phyloP scores from a whole-genome alignment of 1,140 invertebrate genomes.

The Tetragnatha versicolor region DNA sequence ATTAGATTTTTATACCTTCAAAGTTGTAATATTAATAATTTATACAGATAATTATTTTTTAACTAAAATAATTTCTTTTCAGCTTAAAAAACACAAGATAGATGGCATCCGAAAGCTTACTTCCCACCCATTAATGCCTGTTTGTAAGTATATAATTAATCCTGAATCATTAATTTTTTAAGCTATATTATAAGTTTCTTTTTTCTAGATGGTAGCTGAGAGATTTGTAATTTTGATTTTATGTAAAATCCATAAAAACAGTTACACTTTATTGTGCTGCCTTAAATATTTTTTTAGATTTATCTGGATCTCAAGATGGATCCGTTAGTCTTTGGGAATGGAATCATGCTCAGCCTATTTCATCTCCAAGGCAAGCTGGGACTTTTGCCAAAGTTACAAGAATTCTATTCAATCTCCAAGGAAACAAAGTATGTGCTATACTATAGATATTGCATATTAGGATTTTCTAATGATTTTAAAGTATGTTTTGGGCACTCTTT shows the following conservation, averaged over 20 bases:
- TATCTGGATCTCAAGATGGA: slow-evolving; percentile 96
- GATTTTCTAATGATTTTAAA: background rate
- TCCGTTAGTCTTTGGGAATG: slow-evolving; percentile 98
- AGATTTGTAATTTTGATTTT: background rate
- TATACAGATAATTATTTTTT: background rate
- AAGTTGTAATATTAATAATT: slow-evolving; percentile 15
- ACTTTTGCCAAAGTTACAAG: slow-evolving; percentile 95
- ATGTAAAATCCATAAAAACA: background rate
- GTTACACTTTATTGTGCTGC: background rate
- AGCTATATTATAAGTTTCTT: too few species aligned
- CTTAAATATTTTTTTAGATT: slow-evolving; percentile 70
- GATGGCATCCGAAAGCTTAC: slow-evolving; percentile 94
- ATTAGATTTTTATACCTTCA: slow-evolving; percentile 38
- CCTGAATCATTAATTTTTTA: too few species aligned
- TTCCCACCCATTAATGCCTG: slow-evolving; percentile 90
- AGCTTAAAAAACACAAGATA: slow-evolving; percentile 72
- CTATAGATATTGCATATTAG: slow-evolving; percentile 8
- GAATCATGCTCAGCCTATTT: slow-evolving; percentile 89
- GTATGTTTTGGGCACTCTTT: too few species aligned
- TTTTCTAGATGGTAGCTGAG: too few species aligned
- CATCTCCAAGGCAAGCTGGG: slow-evolving; percentile 86
- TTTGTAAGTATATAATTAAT: slow-evolving; percentile 85
- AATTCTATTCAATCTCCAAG: slow-evolving; percentile 92
- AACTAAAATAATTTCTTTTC: slow-evolving; percentile 53
- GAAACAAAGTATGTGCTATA: slow-evolving; percentile 76